Base-by-base conservation (phyloP, 1,140 invertebrate species). In the Drosophila guanche region DNA sequence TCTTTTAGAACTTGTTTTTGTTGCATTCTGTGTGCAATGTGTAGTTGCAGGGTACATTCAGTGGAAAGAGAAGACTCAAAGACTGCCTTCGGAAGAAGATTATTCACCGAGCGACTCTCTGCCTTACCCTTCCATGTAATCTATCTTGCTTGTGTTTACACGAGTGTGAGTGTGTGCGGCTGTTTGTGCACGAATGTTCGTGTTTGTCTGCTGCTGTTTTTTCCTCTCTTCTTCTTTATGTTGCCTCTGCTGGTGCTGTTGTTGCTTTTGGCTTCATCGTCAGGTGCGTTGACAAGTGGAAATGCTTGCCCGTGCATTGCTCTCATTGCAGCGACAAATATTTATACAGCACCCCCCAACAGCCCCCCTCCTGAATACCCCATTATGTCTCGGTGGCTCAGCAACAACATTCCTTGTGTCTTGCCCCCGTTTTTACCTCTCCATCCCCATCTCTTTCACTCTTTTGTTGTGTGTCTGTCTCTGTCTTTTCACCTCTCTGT, bases 261-360 rank as follows among this genome's bases (percentile, higher is more conserved):
- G 14, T 22, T 70, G 55, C 22, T 72, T 57, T 25, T 72, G 57
- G 23, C 29, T 56, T 55, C 65, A 55, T 75, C 47, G 79, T 79
- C 79, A 85, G 75, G 80, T 83, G 76, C 79, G 79, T 71, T 58
- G 79, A 72, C 79, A 84, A 85, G 81, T 88, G 74, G 69, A 77
- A 85, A 85, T 88, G 74, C 83, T 78, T 88, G 63, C 63, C 83
- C 69, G 81, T 88, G 63, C 81, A 76, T 86, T 86, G 81, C 81
- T 86, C 81, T 88, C 83, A 88, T 86, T 85, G 76, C 68, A 58
- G 63, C 69, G 77, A 74, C 76, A 85, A 85, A 80, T 85, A 85
- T 85, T 85, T 85, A 76, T 85, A 65, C 73, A 73, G 55, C 25
- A 41, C 50, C 48, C 25, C 5, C 16, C 8, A 25, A 1, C 10